Evolutionary conservation across 1,140 invertebrate species (phyloP).

Genomic region (Neoseiulus cucumeris): DNA sequence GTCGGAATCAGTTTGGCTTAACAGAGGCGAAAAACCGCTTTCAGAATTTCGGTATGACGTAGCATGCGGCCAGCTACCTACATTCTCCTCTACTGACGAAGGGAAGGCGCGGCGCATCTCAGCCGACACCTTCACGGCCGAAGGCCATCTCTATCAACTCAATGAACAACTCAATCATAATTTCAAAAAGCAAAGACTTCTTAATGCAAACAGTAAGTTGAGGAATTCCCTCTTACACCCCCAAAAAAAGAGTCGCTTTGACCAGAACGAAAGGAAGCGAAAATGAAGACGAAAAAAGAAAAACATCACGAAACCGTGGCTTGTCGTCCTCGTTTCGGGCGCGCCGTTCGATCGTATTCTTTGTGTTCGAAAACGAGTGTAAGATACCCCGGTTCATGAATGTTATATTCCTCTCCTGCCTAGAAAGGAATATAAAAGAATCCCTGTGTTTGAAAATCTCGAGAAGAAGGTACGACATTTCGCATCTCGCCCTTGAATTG

Average conservation of each 20-base stretch:
- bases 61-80: constrained; percentile 12
- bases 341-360: no score
- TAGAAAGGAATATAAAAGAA: no score
- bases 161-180: constrained; percentile 11
- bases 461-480: no score
- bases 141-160: constrained; percentile 10
- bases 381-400: no score
- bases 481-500: no score
- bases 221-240: background rate
- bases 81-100: constrained; percentile 5
- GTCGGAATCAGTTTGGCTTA: no score
- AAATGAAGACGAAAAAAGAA: background rate
- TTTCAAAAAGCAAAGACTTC: constrained; percentile 12
- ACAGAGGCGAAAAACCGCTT: background rate
- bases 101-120: background rate
- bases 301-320: background rate
- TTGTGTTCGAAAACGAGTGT: no score
- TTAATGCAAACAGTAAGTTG: constrained; percentile 11
- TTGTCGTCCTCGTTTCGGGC: no score
- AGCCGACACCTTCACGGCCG: background rate
- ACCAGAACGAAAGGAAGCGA: background rate
- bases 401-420: no score
- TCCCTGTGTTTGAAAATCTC: no score
- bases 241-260: background rate
- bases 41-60: constrained; percentile 11